Evolutionary conservation across 1,140 invertebrate species (phyloP).

Genomic region (Pomacea maculata): DNA sequence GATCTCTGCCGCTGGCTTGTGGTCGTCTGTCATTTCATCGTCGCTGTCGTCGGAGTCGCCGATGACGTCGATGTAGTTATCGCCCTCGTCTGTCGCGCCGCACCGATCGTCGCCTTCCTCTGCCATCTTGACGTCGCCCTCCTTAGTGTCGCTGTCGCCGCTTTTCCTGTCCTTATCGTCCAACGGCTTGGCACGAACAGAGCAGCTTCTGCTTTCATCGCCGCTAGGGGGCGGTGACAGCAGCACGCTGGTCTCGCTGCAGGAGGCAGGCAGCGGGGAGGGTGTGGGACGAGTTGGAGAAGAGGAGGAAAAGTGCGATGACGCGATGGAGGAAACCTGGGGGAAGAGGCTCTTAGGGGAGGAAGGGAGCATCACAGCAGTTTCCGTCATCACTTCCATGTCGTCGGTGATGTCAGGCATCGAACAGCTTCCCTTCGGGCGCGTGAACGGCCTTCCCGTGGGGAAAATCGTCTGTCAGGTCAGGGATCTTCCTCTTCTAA

Average conservation of each 20-base stretch:
- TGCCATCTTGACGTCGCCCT: neutral
- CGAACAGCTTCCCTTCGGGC: too few species aligned
- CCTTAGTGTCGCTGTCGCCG: neutral
- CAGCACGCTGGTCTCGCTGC: neutral
- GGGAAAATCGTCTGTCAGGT: too few species aligned
- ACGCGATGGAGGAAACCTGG: neutral
- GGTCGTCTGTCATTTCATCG: neutral
- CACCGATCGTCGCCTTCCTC: neutral
- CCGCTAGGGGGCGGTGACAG: neutral
- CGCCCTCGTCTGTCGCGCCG: slow-evolving; percentile 10
- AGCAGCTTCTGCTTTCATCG: neutral
- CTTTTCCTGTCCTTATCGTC: neutral
- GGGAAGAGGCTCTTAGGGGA: neutral
- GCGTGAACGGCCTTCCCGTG: too few species aligned
- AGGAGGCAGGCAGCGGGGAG: neutral
- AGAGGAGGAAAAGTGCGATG: neutral
- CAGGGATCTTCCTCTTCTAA: too few species aligned
- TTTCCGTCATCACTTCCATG: slow-evolving; percentile 1
- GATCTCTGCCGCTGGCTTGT: too few species aligned
- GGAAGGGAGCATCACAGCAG: too few species aligned
- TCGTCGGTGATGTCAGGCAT: slow-evolving; percentile 4
- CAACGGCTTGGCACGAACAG: neutral
- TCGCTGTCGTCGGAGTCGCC: slow-evolving; percentile 11
- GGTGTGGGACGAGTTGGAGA: neutral
- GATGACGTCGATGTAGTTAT: slow-evolving; percentile 18